These are phyloP conservation scores for Halichoeres trimaculatus DNA, from an alignment of 2,113 vertebrate species.

Conservation along the genomic window DNA sequence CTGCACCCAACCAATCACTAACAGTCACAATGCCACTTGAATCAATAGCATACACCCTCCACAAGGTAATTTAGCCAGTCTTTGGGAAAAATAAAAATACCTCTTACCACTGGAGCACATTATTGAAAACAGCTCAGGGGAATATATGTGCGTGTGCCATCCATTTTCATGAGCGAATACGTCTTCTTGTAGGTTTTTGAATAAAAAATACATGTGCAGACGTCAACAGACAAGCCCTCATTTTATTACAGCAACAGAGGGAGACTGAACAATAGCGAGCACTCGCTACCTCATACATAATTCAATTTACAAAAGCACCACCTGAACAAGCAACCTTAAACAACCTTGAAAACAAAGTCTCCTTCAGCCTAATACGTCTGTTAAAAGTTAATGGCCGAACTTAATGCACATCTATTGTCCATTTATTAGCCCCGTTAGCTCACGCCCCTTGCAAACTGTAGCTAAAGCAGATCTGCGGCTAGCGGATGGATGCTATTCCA, in stretches of 20 bases:
- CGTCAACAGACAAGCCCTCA: slow-evolving; percentile 26
- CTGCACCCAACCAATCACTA: slow-evolving; percentile 51
- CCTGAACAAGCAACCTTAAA: slow-evolving; percentile 73
- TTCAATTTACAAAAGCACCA: slow-evolving; percentile 56
- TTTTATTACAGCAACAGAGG: slow-evolving; percentile 44
- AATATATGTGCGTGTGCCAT: background rate
- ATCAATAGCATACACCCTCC: slow-evolving; percentile 63
- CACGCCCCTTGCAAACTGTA: slow-evolving; percentile 32
- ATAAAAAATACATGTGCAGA: slow-evolving; percentile 10
- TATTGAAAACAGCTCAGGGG: slow-evolving; percentile 33
- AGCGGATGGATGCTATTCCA: slow-evolving; percentile 26
- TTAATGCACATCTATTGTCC: slow-evolving; percentile 68
- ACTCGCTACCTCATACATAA: slow-evolving; percentile 57
- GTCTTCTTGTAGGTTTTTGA: slow-evolving; percentile 4
- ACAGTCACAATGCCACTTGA: slow-evolving; percentile 60
- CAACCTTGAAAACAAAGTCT: slow-evolving; percentile 80
- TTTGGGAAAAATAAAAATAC: slow-evolving; percentile 51
- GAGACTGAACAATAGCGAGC: slow-evolving; percentile 32
- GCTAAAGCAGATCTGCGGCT: slow-evolving; percentile 42
- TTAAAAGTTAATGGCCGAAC: slow-evolving; percentile 74
- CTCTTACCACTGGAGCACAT: slow-evolving; percentile 35
- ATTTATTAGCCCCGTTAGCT: slow-evolving; percentile 73
- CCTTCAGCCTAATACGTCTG: slow-evolving; percentile 51
- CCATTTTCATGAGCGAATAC: slow-evolving; percentile 30
- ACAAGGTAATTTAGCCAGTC: slow-evolving; percentile 53